Evolutionary conservation across 2,888 invertebrate genomes (phyloP), one percentile per base, ranked within the genome.

Genomic region (Trichopoda pennipes): DNA sequence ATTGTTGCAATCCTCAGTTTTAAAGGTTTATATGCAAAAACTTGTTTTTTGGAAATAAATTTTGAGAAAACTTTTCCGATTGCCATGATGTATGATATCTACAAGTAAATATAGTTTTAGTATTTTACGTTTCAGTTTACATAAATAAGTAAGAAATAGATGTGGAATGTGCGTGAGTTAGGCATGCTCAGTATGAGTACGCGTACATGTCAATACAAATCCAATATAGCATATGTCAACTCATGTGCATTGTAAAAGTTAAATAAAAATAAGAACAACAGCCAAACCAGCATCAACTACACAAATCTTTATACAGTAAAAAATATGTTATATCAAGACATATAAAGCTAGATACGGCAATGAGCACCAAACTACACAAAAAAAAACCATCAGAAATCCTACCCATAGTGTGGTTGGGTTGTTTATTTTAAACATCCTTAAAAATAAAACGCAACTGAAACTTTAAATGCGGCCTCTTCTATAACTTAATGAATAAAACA

Each of bases 141-240:
- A 75, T 60, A 32, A 23, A 75, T 60, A 32, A 23, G 53, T 38
- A 21, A 21, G 44, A 51, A 35, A 51, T 47, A 49, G 8, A 38
- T 61, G 55, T 68, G 66, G 78, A 81, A 84, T 81, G 83, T 81
- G 83, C 77, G 81, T 84, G 83, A 81, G 83, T 73, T 78, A 78
- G 78, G 81, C 75, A 80, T 83, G 80, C 73, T 77, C 80, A 80
- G 73, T 83, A 82, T 82, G 80, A 80, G 83, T 84, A 85, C 80
- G 83, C 85, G 85, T 84, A 85, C 83, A 83, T 84, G 85, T 83
- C 84, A 84, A 84, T 85, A 85, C 85, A 85, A 85, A 84, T 85
- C 73, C 81, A 83, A 79, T 76, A 78, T 55, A 80, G 80, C 81
- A 80, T 80, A 78, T 83, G 84, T 85, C 83, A 85, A 84, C 77